Conservation (phyloP, 2,888 invertebrate genomes). For the Eupithecia pulchellata region DNA sequence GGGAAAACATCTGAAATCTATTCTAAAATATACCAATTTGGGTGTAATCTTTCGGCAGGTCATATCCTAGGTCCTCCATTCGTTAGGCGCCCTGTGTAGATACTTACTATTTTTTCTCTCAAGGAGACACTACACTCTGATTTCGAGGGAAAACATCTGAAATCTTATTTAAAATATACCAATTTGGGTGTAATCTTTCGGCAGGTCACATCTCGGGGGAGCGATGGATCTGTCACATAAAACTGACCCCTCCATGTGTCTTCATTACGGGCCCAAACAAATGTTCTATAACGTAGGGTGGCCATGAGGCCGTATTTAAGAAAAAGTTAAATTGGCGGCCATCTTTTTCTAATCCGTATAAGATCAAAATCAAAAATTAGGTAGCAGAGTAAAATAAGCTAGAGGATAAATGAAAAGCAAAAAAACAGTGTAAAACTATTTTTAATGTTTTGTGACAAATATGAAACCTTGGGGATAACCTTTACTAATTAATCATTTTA, state of each 20-base stretch:
- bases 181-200: background rate
- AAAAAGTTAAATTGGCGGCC: background rate
- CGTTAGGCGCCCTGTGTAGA: too few species aligned
- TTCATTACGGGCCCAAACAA: constrained; percentile 30
- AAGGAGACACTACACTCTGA: background rate
- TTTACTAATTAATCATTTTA: too few species aligned
- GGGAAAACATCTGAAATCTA: background rate
- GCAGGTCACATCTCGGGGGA: constrained; percentile 7
- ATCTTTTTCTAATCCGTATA: background rate
- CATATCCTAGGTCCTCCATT: too few species aligned
- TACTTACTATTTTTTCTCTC: background rate
- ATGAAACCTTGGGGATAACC: too few species aligned
- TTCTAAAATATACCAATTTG: background rate
- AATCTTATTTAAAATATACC: background rate
- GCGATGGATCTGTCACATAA: constrained; percentile 26
- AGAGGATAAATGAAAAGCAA: too few species aligned
- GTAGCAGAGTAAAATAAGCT: too few species aligned
- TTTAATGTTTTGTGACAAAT: too few species aligned
- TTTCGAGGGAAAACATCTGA: background rate
- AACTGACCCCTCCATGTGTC: constrained; percentile 28
- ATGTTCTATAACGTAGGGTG: constrained; percentile 23
- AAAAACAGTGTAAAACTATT: too few species aligned
- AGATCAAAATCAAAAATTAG: background rate
- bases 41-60: background rate
- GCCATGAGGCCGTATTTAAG: constrained; percentile 10